Evolutionary conservation across 2,888 invertebrate genomes (phyloP).

Genomic region (Dasysyrphus tricinctus): DNA sequence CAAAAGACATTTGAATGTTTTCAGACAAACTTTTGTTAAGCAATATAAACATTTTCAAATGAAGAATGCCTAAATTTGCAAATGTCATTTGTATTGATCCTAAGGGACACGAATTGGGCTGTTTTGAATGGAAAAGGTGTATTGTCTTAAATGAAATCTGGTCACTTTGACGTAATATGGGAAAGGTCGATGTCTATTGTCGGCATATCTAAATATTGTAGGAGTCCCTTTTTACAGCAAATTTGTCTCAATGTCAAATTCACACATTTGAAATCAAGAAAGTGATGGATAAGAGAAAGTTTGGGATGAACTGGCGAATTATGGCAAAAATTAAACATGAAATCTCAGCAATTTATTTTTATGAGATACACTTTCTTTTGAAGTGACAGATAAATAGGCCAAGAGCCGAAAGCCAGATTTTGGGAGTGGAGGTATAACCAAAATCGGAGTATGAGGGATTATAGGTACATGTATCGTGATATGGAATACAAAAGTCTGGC

Average conservation of each 20-base stretch:
- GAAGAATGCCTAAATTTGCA: conserved; percentile 43
- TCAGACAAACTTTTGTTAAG: conserved; percentile 27
- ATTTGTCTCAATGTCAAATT: conserved; percentile 7
- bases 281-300: conserved; percentile 19
- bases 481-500: too few species aligned
- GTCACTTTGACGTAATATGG: conserved; percentile 14
- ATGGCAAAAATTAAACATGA: not conserved
- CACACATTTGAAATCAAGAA: not conserved
- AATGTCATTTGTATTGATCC: conserved; percentile 13
- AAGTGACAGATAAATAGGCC: too few species aligned
- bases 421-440: too few species aligned
- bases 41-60: conserved; percentile 28
- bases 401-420: too few species aligned
- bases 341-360: too few species aligned
- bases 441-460: too few species aligned
- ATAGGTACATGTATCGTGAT: too few species aligned
- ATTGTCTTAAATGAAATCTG: conserved; percentile 7
- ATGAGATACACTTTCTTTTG: too few species aligned
- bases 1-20: conserved; percentile 36
- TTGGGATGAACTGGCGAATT: not conserved
- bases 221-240: not conserved
- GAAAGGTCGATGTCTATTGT: not conserved
- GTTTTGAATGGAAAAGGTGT: not conserved
- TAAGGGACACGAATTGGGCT: not conserved
- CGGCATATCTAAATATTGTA: conserved; percentile 10